A percentile compares a stretch with the other conserved stretches of the same genome.
Conservation (phyloP, 2,797 vertebrate genomes). For the Chaenodraco wilsoni region DNA sequence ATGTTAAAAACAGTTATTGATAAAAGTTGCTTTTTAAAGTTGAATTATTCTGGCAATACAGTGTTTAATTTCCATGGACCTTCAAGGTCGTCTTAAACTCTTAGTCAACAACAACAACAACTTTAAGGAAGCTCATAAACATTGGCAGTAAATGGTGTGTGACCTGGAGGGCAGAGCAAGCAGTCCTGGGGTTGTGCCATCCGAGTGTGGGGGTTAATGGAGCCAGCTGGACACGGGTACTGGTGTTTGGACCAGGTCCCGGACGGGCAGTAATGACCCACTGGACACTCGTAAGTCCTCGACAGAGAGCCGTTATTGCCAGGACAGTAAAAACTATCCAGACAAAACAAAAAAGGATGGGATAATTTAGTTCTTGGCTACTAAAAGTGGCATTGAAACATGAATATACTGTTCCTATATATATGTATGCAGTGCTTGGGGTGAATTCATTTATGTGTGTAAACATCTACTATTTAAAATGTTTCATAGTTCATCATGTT, state of each 20-base stretch:
- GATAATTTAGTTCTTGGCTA: conserved; percentile 30
- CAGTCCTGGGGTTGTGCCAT: conserved; percentile 82
- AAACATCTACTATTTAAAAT: not conserved
- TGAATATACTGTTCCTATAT: not conserved
- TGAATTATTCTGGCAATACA: conserved; percentile 1
- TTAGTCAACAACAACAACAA: conserved; percentile 24
- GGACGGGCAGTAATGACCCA: conserved; percentile 90
- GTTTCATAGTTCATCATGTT: conserved; percentile 18
- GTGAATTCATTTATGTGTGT: not conserved
- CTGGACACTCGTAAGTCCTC: conserved; percentile 81
- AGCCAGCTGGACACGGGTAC: conserved; percentile 89
- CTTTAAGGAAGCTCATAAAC: conserved; percentile 21
- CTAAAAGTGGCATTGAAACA: not conserved
- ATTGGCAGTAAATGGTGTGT: conserved; percentile 40
- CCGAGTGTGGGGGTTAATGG: conserved; percentile 83
- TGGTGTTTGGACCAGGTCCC: conserved; percentile 85
- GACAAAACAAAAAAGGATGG: conserved; percentile 31
- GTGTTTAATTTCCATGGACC: conserved; percentile 8
- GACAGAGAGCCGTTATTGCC: conserved; percentile 81
- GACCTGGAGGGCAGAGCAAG: conserved; percentile 89
- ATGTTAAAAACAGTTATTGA: conserved; percentile 2
- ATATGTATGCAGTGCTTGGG: not conserved
- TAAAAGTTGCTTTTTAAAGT: conserved; percentile 3
- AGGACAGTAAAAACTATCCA: conserved; percentile 89
- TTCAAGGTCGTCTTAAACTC: conserved; percentile 11